A percentile compares a stretch with the other conserved stretches of the same genome.
Conservation (phyloP, 2,888 invertebrate genomes). For the Petrolisthes manimaculis region DNA sequence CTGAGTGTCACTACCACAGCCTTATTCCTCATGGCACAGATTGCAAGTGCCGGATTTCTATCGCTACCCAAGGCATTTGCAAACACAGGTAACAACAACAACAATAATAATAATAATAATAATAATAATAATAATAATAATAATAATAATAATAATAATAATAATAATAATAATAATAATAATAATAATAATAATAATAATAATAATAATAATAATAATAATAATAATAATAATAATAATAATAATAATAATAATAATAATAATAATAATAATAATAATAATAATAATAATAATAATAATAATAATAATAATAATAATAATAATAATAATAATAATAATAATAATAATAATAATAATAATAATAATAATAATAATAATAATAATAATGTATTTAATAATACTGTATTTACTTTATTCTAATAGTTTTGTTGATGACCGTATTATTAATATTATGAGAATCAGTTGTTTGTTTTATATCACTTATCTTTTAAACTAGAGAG, state of each 20-base stretch:
- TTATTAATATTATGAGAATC: too few relatives aligned
- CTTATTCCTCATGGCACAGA: constrained; percentile 31
- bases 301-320: neutral
- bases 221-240: neutral
- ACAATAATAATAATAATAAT: too few relatives aligned
- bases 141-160: too few relatives aligned
- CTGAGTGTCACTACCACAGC: neutral
- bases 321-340: constrained; percentile 1
- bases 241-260: neutral
- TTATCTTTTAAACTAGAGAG: too few relatives aligned
- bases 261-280: neutral
- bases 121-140: too few relatives aligned
- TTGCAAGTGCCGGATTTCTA: constrained; percentile 29
- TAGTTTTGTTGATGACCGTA: too few relatives aligned
- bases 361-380: neutral
- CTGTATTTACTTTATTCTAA: too few relatives aligned
- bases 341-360: neutral
- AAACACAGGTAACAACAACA: constrained; percentile 13
- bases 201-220: neutral
- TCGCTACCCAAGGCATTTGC: constrained; percentile 21
- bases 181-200: neutral
- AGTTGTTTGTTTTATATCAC: too few relatives aligned
- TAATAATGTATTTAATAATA: neutral
- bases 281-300: neutral
- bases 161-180: neutral